Conservation (phyloP, 2,888 invertebrate genomes). For the Chesias legatella region DNA sequence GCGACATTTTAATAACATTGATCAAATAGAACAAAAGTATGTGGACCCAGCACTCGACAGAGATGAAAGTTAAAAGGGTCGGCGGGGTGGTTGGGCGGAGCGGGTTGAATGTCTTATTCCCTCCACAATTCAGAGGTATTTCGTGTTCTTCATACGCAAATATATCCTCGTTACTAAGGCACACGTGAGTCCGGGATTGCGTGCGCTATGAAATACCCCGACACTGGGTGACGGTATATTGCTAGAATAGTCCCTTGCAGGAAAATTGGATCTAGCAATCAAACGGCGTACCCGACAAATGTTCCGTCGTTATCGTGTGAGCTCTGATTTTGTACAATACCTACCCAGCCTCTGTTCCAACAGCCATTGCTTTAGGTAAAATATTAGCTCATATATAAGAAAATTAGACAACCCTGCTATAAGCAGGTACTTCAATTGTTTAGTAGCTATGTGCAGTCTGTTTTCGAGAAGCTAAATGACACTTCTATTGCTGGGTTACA, state of each 20-base stretch:
- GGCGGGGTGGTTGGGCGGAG: conserved; percentile 59
- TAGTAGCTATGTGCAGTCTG: no score
- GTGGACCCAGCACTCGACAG: conserved; percentile 80
- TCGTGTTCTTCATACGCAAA: conserved; percentile 81
- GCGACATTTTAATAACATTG: conserved; percentile 81
- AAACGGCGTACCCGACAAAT: conserved; percentile 56
- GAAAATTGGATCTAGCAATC: conserved; percentile 71
- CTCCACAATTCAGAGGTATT: conserved; percentile 81
- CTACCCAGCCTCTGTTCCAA: conserved; percentile 27
- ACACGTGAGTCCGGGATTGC: conserved; percentile 78
- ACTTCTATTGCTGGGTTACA: no score
- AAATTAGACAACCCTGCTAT: no score
- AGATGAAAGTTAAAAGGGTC: conserved; percentile 81
- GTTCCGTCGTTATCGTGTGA: conserved; percentile 48
- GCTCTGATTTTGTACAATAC: conserved; percentile 41
- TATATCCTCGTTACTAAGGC: conserved; percentile 79
- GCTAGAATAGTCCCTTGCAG: conserved; percentile 60
- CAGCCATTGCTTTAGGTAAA: background rate
- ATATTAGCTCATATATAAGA: no score
- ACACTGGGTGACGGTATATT: conserved; percentile 51
- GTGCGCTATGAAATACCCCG: conserved; percentile 63
- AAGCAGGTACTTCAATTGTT: no score
- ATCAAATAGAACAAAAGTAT: conserved; percentile 81
- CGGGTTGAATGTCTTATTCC: conserved; percentile 80
- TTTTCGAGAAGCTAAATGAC: no score